Percentiles rank a stretch among this genome's conserved stretches.
Evolutionary conservation across 1,140 invertebrate species (phyloP).

Genomic region (Holotrichia oblita): DNA sequence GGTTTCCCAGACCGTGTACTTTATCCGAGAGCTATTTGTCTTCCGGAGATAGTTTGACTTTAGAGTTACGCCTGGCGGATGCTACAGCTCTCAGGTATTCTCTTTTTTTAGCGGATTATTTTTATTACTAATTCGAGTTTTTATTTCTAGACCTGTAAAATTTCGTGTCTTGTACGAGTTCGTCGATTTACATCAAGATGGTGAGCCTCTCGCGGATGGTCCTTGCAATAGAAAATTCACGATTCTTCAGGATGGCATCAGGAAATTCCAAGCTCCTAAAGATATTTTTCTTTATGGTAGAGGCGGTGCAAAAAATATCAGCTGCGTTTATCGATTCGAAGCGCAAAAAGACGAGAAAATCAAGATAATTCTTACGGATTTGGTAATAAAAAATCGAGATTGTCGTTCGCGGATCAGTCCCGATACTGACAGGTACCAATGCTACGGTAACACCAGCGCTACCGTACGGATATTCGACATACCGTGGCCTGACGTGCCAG

Average conservation of each 20-base stretch:
- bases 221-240: constrained; percentile 75
- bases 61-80: constrained; percentile 81
- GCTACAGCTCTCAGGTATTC: constrained; percentile 81
- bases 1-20: constrained; percentile 74
- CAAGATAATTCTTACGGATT: constrained; percentile 71
- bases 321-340: constrained; percentile 87
- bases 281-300: constrained; percentile 88
- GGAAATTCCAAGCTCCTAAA: constrained; percentile 75
- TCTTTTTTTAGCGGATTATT: neutral
- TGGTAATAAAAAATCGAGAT: constrained; percentile 72
- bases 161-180: constrained; percentile 91
- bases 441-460: constrained; percentile 69
- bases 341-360: constrained; percentile 81
- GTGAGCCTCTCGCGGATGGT: constrained; percentile 74
- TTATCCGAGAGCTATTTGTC: constrained; percentile 86
- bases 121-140: neutral
- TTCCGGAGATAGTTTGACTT: constrained; percentile 78
- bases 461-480: constrained; percentile 74
- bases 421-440: constrained; percentile 77
- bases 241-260: constrained; percentile 66
- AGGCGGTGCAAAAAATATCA: constrained; percentile 82
- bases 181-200: constrained; percentile 86
- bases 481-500: constrained; percentile 73
- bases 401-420: constrained; percentile 70
- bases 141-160: constrained; percentile 75